Evolutionary conservation across 2,888 invertebrate species (phyloP), one percentile per base, ranked within the genome.

Genomic region (Muschampia plurimacula): DNA sequence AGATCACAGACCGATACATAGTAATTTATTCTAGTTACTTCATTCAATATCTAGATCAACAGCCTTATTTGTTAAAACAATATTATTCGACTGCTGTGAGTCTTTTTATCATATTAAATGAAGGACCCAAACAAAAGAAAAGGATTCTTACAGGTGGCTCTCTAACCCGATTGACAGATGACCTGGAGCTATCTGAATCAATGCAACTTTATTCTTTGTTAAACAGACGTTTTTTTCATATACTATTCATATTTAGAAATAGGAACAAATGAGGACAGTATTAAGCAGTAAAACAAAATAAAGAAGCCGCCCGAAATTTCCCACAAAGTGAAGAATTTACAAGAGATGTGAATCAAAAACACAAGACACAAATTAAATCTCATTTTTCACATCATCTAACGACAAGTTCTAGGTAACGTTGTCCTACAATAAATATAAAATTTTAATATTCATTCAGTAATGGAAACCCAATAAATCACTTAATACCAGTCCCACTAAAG

Each of bases 11-110:
- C 44, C 7, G 70, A 70, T 70, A 69, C 41, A 39, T 22, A 15
- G n/a, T 69, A 69, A 69, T 64, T 69, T 69, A 55, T 63, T 44
- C 41, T 63, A 69, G 69, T 69, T 63, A 63, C 69, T 69, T 69
- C 63, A 69, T 69, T 55, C 28, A 52, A 64, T 15, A 68, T 63
- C 55, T 69, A 64, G 55, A 55, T 13, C 64, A 32, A 8, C 59
- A 36, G 57, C 44, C 12, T 15, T 13, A 5, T 15, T 49, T 22
- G 41, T 32, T 22, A 39, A 12, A 46, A 60, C 60, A 60, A 68
- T 68, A 44, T 68, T 44, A 44, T 10, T 6, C 39, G 39, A 7
- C 39, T 39, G 7, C 7, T 39, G 7, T 22, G 22, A 22, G 22
- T 22, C 22, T 22, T 22, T 22, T 22, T 22, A 22, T 22, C 1